A percentile compares a stretch with the other conserved stretches of the same genome.
phyloP scores from a whole-genome alignment of 1,140 invertebrate species.

The Philopotamus ludificatus region DNA sequence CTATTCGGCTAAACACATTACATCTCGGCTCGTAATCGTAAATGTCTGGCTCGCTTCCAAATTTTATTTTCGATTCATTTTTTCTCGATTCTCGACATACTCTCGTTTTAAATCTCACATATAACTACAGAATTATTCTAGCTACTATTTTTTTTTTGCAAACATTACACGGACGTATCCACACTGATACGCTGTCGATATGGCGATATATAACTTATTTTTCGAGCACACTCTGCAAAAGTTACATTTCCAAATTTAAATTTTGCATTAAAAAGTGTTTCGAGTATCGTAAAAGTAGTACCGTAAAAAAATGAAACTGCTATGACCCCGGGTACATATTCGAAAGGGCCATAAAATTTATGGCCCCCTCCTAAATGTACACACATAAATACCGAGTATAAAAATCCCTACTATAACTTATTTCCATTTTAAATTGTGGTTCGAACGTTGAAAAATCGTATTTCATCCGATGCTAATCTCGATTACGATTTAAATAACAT shows the following conservation, averaged over 20 bases:
- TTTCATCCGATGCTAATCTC: background rate
- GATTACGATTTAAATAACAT: background rate
- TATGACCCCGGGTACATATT: background rate
- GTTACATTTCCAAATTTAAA: conserved; percentile 9
- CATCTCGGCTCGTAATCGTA: too few relatives aligned
- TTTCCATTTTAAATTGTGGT: background rate
- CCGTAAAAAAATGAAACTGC: background rate
- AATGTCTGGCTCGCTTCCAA: background rate
- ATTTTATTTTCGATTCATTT: background rate
- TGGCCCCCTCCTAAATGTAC: conserved; percentile 13
- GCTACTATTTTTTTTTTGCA: background rate
- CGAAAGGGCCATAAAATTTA: conserved; percentile 23
- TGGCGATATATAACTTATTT: too few relatives aligned
- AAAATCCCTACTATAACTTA: background rate
- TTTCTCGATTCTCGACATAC: background rate
- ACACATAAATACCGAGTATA: conserved; percentile 19
- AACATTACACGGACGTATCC: background rate
- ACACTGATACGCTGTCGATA: too few relatives aligned
- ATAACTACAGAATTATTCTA: background rate
- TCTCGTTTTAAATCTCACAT: background rate
- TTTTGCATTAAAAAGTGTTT: conserved; percentile 8
- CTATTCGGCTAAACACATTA: too few relatives aligned
- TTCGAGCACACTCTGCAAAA: background rate
- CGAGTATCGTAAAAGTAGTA: background rate
- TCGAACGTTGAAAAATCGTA: background rate